Base-by-base conservation (phyloP, 1,140 invertebrate species). In the Mercenaria mercenaria region DNA sequence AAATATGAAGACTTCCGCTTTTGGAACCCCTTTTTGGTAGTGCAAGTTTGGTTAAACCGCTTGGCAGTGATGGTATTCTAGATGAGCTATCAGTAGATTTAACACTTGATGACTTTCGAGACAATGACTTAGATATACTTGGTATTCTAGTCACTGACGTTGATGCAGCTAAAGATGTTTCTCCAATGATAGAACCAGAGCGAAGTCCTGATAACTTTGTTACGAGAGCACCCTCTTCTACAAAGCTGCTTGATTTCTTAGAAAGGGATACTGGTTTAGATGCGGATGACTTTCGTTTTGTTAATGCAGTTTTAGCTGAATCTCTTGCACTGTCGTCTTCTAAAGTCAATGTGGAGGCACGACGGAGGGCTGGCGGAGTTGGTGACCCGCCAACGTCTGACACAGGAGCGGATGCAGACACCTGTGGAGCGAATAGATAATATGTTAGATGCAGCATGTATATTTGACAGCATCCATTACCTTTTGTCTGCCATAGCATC, bases 271-370 rank as follows among this genome's bases (percentile, higher is more conserved):
- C 23, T 88, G 86, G 76, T 56, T 81, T 80, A 1, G 26, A 29
- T 41, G 59, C n/a, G 8, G 59, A 80, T 20, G 50, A 47, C 18
- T 39, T 69, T 11, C 50, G 23, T n/a, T 88, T 81, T 15, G 37
- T n/a, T 29, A 29, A 10, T 29, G 50, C 15, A 20, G 50, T 0
- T 23, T 18, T 39, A 39, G 52, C 26, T 0, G 69, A 18, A 26
- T 43, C 43, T 3, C 13, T 23, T 47, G 18, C 29, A 15, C 34
- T 18, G 23, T 80, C 86, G 0, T 80, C 80, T 61, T 67, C 64
- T 39, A 89, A n/a, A 11, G 88, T 74, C n/a, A 89, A 47, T 20
- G 88, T 89, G 1, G 88, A 89, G 4, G 88, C 88, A 15, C 88
- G 26, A 11, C 88, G 80, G 3, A 89, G 72, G 23, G 69, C 47